A percentile compares a stretch with the other conserved stretches of the same genome.
These are phyloP conservation scores for Labia minor DNA, from an alignment of 2,888 invertebrate species.

Conservation along the genomic window DNA sequence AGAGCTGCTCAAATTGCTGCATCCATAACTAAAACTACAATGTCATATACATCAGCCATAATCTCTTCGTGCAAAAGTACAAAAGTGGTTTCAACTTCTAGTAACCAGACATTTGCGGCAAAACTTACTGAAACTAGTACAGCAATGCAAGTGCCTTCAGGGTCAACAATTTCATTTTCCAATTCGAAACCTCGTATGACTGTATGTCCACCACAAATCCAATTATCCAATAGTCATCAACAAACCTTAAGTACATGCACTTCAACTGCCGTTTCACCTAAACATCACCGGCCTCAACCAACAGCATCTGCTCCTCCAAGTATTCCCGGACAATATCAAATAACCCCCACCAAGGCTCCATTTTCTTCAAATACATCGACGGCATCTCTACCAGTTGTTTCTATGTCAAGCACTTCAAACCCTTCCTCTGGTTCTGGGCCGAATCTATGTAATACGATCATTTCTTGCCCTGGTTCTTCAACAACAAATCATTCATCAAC, in stretches of 20 bases:
- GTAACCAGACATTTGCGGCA: conserved; percentile 62
- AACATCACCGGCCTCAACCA: conserved; percentile 36
- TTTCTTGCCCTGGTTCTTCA: conserved; percentile 31
- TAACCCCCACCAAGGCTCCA: conserved; percentile 25
- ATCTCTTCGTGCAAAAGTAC: conserved; percentile 42
- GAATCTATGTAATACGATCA: not conserved
- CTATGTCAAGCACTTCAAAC: not conserved
- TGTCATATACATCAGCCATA: conserved; percentile 46
- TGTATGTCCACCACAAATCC: not conserved
- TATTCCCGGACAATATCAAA: conserved; percentile 29
- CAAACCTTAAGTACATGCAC: conserved; percentile 21
- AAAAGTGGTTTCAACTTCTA: conserved; percentile 39
- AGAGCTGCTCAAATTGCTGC: conserved; percentile 32
- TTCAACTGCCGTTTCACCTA: conserved; percentile 34
- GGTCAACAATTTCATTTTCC: conserved; percentile 21
- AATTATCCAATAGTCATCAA: not conserved
- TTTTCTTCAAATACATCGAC: conserved; percentile 20
- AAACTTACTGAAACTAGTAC: conserved; percentile 51
- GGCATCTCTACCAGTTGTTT: not conserved
- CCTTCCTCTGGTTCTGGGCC: not conserved
- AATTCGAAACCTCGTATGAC: conserved; percentile 15
- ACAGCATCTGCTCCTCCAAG: conserved; percentile 33
- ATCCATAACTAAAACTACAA: conserved; percentile 45
- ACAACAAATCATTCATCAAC: conserved; percentile 24
- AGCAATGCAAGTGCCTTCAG: conserved; percentile 28